Conservation (phyloP, 2,113 vertebrate species). For the Lepus timidus region DNA sequence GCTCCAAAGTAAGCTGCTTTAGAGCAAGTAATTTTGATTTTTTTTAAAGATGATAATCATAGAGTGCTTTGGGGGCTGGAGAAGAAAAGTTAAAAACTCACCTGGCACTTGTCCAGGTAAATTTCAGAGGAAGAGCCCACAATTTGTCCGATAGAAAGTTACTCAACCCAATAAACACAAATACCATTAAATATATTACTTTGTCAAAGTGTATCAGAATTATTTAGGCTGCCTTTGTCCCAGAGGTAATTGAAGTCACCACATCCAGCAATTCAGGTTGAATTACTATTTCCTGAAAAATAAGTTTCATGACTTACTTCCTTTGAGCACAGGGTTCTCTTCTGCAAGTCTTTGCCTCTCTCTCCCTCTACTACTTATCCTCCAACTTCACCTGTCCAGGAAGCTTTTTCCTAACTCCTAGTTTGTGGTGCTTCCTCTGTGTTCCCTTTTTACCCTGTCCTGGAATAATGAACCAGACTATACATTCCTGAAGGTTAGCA, state of each 20-base stretch:
- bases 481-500: constrained; percentile 20
- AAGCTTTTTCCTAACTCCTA: not conserved
- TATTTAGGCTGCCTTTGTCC: constrained; percentile 47
- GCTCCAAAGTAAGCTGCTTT: not conserved
- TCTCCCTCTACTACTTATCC: not conserved
- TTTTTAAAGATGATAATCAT: constrained; percentile 2
- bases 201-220: not conserved
- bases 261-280: not conserved
- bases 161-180: not conserved
- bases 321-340: constrained; percentile 9
- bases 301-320: constrained; percentile 18
- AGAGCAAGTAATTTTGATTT: constrained; percentile 33
- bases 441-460: not conserved
- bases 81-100: not conserved
- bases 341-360: not conserved
- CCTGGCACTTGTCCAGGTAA: not conserved
- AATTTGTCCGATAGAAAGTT: not conserved
- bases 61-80: not conserved
- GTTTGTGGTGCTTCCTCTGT: not conserved
- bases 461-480: not conserved
- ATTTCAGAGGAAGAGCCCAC: constrained; percentile 5
- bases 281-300: constrained; percentile 21
- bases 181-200: not conserved
- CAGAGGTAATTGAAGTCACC: not conserved
- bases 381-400: not conserved